A percentile compares a stretch with the other conserved stretches of the same genome.
Evolutionary conservation across 1,140 invertebrate genomes (phyloP).

Genomic region (Chymomyza costata): DNA sequence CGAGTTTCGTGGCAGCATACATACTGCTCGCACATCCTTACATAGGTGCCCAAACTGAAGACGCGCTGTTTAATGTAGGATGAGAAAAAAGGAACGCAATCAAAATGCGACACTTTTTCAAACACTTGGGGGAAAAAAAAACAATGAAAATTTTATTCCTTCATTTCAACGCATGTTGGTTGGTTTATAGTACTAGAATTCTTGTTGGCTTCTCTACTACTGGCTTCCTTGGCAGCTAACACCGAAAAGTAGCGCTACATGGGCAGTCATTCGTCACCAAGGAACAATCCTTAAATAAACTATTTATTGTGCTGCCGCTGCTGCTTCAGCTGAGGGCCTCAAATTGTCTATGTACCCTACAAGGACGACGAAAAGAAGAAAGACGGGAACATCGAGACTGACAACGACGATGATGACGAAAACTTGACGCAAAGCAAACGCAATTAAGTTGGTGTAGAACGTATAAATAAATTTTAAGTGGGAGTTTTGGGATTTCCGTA

Average conservation of each 20-base stretch:
- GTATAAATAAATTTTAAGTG: conserved; percentile 51
- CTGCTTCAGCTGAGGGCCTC: neutral
- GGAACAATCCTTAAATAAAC: conserved; percentile 61
- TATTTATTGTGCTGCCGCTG: conserved; percentile 52
- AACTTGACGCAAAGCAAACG: conserved; percentile 18
- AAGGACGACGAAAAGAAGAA: conserved; percentile 2
- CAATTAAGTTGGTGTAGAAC: conserved; percentile 49
- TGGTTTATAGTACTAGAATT: neutral
- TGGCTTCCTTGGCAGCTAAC: neutral
- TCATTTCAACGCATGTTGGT: conserved; percentile 53
- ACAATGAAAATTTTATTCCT: conserved; percentile 70
- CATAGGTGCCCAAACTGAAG: conserved; percentile 46
- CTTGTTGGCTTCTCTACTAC: neutral
- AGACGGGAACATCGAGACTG: neutral
- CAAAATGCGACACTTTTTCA: conserved; percentile 71
- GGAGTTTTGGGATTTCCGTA: conserved; percentile 31
- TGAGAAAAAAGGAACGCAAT: conserved; percentile 49
- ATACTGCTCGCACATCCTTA: no score
- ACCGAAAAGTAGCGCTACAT: no score
- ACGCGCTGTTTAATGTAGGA: conserved; percentile 56
- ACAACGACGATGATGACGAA: conserved; percentile 25
- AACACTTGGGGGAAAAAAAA: conserved; percentile 54
- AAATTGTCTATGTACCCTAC: conserved; percentile 2
- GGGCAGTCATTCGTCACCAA: conserved; percentile 37
- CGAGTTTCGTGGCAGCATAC: conserved; percentile 33